A percentile compares a stretch with the other conserved stretches of the same genome.
These are phyloP conservation scores for Luperina nickerlii DNA, from an alignment of 2,888 invertebrate genomes.

Conservation along the genomic window DNA sequence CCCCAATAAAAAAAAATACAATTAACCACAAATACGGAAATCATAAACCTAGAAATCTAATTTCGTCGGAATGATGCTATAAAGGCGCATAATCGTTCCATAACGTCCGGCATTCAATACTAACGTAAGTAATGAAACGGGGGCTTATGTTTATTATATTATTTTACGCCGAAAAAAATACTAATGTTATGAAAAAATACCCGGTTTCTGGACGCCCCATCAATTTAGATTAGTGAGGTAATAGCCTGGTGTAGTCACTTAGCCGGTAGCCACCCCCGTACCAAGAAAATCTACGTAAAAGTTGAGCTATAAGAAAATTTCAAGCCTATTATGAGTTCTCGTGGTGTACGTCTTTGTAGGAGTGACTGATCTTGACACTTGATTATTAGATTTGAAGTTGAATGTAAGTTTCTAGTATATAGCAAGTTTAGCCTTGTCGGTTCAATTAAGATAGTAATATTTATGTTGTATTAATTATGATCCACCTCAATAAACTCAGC, in stretches of 20 bases:
- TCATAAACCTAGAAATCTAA: conserved; percentile 70
- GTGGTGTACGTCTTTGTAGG: conserved; percentile 74
- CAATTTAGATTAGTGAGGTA: conserved; percentile 89
- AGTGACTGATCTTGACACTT: conserved; percentile 75
- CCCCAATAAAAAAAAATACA: conserved; percentile 43
- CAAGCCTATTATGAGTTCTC: conserved; percentile 87
- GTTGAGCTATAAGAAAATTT: conserved; percentile 88
- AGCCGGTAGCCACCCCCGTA: conserved; percentile 81
- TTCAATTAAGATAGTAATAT: no score
- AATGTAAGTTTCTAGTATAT: background rate
- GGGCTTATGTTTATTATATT: conserved; percentile 86
- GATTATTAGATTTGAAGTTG: background rate
- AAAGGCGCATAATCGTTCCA: conserved; percentile 76
- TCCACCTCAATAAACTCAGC: no score
- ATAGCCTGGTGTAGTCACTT: conserved; percentile 81
- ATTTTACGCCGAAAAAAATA: conserved; percentile 89
- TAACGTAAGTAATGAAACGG: conserved; percentile 86
- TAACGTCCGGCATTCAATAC: conserved; percentile 78
- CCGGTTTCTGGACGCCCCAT: conserved; percentile 88
- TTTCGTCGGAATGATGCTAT: conserved; percentile 71
- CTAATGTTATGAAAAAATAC: conserved; percentile 88
- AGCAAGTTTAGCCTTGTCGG: background rate
- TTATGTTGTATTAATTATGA: no score
- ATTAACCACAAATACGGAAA: conserved; percentile 47
- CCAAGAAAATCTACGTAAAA: conserved; percentile 88